Base-by-base conservation (phyloP, 2,797 vertebrate species). In the Gadopsis marmoratus region DNA sequence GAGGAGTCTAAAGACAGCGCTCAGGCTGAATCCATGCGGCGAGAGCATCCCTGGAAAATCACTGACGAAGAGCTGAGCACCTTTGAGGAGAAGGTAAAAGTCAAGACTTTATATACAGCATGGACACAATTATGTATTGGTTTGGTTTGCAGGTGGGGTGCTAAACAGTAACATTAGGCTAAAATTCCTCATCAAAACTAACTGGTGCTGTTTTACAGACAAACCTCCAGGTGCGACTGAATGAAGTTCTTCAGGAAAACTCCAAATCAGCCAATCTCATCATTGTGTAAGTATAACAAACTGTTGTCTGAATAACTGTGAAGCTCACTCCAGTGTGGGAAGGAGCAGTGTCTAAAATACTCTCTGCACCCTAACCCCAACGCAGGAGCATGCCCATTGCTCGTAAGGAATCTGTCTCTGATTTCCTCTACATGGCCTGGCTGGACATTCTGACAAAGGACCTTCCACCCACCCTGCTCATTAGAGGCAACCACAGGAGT, bases 401-500 rank as follows among this genome's bases (percentile, higher is more conserved):
- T 68, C 97, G 98, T 79, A 99, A 99, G 91, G 97, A 94, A 84
- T 93, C 96, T 0, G 93, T 99, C 71, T 98, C 98, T 3, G 97
- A 99, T 79, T 95, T 96, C 89, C 95, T 99, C 71, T 99, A 99
- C 84, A 97, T 99, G 98, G 96, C 97, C 78, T 99, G 98, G 98
- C 84, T 99, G 90, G 98, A 99, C 91, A 92, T 94, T 54, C 96
- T 99, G 81, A 97, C 97, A 0, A 97, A 96, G 89, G 97, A 98
- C 86, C 97, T 99, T 56, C 98, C 98, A 85, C 97, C 98, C 31
- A 93, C 96, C 54, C 77, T 99, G 84, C 95, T 99, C 86, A 96
- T 99, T 72, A 95, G 98, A 93, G 98, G 98, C 81, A 99, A 99
- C 92, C 98, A 99, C 94, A 97, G 97, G 96, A 99, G 97, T 8